phyloP scores from a whole-genome alignment of 1,140 invertebrate genomes.

The Heliconius hewitsoni region DNA sequence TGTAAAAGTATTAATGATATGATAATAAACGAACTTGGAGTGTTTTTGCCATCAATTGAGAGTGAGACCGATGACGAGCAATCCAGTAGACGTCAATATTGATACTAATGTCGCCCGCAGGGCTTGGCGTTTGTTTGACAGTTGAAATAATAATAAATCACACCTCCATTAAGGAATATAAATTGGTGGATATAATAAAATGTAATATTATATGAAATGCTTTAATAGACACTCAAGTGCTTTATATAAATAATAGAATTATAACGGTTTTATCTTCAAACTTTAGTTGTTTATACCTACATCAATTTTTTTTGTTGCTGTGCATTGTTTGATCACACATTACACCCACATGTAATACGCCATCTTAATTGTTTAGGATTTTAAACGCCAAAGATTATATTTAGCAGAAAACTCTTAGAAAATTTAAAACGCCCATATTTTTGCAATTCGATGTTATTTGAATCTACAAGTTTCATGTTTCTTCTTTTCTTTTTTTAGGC shows the following conservation, averaged over 20 bases:
- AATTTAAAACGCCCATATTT: conserved; percentile 31
- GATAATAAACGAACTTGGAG: conserved; percentile 9
- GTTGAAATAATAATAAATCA: conserved; percentile 38
- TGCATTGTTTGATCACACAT: background rate
- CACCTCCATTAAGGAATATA: conserved; percentile 38
- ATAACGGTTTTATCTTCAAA: background rate
- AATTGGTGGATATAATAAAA: conserved; percentile 47
- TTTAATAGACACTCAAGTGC: background rate
- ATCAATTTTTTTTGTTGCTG: background rate
- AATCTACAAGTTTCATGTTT: conserved; percentile 45
- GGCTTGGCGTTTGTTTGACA: conserved; percentile 18
- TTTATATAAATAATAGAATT: background rate
- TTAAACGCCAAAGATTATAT: conserved; percentile 60
- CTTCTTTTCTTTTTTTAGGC: conserved; percentile 83
- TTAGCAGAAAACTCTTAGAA: conserved; percentile 44
- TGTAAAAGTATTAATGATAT: conserved; percentile 22
- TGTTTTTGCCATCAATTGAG: background rate
- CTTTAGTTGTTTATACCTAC: background rate
- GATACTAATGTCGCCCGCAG: conserved; percentile 24
- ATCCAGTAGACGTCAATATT: conserved; percentile 15
- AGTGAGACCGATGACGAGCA: background rate
- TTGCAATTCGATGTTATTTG: conserved; percentile 15
- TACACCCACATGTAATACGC: conserved; percentile 30
- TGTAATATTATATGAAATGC: conserved; percentile 27
- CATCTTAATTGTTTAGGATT: conserved; percentile 63